A percentile compares a stretch with the other conserved stretches of the same genome.
These are phyloP conservation scores for Drymonia ruficornis DNA, from an alignment of 2,888 invertebrate species.

Conservation along the genomic window DNA sequence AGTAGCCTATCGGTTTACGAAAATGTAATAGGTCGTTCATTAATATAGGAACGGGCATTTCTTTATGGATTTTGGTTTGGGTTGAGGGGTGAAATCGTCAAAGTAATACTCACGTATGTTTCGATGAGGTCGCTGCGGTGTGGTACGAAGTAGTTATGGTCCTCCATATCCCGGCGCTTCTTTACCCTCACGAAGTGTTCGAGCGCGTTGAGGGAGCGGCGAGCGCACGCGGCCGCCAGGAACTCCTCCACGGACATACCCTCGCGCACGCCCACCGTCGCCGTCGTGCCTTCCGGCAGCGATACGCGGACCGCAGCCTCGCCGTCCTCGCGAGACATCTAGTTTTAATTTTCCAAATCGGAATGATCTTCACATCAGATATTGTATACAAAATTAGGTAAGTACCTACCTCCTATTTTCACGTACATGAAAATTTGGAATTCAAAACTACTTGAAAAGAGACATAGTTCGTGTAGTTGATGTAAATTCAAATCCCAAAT, in stretches of 20 bases:
- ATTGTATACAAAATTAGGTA: too few relatives aligned
- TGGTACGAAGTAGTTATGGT: constrained; percentile 98
- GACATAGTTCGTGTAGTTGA: background rate
- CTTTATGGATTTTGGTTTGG: background rate
- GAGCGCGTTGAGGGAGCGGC: constrained; percentile 96
- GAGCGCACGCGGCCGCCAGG: constrained; percentile 95
- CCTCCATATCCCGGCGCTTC: constrained; percentile 97
- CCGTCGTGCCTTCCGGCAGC: constrained; percentile 92
- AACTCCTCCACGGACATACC: constrained; percentile 98
- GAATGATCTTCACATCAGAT: background rate
- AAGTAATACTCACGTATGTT: constrained; percentile 92
- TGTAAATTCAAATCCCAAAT: constrained; percentile 35
- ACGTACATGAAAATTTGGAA: constrained; percentile 17
- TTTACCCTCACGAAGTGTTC: constrained; percentile 98
- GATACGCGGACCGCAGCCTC: constrained; percentile 96
- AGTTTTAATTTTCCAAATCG: constrained; percentile 37
- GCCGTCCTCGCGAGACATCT: constrained; percentile 94
- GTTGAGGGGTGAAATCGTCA: background rate
- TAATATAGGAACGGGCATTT: background rate
- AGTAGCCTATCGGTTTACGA: background rate
- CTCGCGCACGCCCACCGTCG: constrained; percentile 94
- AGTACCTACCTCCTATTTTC: too few relatives aligned
- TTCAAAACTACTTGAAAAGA: background rate
- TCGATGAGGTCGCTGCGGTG: constrained; percentile 97
- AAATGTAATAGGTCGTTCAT: background rate